Conservation (phyloP, 2,113 vertebrate species). For the Archilochus colubris region DNA sequence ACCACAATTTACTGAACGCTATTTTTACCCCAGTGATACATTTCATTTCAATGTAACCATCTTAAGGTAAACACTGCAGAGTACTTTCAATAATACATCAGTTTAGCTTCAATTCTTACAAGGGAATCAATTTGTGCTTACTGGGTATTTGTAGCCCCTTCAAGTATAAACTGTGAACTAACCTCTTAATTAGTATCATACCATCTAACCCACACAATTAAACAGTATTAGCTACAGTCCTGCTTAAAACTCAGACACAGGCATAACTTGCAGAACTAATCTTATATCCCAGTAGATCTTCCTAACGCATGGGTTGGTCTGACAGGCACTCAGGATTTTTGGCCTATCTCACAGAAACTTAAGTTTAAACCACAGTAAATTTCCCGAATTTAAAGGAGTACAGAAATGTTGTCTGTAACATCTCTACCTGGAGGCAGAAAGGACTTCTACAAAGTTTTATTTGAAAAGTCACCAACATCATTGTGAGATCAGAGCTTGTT, state of each 20-base stretch:
- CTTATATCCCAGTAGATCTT: neutral
- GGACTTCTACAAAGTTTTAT: neutral
- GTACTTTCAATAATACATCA: neutral
- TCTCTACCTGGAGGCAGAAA: neutral
- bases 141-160: neutral
- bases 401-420: rapidly evolving
- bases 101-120: neutral
- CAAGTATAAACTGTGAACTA: neutral
- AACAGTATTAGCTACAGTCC: neutral
- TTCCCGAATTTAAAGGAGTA: neutral
- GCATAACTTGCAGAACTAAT: neutral
- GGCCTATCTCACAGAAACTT: neutral
- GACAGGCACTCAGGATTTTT: neutral
- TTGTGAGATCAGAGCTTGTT: neutral
- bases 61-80: neutral
- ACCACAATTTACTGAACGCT: neutral
- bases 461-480: rapidly evolving
- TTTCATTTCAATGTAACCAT: neutral
- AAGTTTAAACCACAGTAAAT: neutral
- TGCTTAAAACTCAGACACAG: neutral
- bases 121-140: neutral
- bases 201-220: neutral
- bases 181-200: neutral
- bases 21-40: neutral
- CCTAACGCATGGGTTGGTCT: rapidly evolving